phyloP scores from a whole-genome alignment of 2,797 vertebrate genomes.

The Manis pentadactyla region DNA sequence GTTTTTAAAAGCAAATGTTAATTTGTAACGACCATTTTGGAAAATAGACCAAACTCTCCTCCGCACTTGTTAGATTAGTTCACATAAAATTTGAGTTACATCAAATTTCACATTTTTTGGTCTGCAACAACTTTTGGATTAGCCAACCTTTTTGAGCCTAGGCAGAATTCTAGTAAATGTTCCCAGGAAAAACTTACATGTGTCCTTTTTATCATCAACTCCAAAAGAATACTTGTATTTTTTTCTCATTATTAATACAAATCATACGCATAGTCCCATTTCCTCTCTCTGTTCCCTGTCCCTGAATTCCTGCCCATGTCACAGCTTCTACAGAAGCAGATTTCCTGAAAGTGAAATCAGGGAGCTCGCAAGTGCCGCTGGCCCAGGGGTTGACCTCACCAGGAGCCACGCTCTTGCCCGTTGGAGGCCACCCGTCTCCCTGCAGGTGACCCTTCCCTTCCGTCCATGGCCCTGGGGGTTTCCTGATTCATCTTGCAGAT shows the following conservation, averaged over 20 bases:
- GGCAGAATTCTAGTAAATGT: neutral
- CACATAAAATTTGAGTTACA: neutral
- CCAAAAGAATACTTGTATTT: neutral
- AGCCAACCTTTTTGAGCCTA: neutral
- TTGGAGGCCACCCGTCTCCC: neutral
- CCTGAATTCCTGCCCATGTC: neutral
- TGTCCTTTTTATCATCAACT: neutral
- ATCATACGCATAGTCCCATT: neutral
- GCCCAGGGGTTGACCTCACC: neutral
- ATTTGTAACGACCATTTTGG: neutral
- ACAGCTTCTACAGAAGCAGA: neutral
- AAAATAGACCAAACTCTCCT: neutral
- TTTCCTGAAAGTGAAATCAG: neutral
- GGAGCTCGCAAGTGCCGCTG: neutral
- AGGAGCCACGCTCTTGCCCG: neutral
- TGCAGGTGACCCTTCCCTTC: neutral
- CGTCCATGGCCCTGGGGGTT: neutral
- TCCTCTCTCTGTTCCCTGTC: neutral
- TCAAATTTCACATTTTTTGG: neutral
- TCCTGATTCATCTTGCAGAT: slow-evolving; percentile 40
- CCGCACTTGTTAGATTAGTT: neutral
- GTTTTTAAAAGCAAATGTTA: neutral
- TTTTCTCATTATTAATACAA: neutral
- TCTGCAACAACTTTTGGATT: neutral
- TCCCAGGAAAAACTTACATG: neutral